These are phyloP conservation scores for Palythoa grandiflora DNA, from an alignment of 92 coral and sea anemone genomes.

Conservation along the genomic window DNA sequence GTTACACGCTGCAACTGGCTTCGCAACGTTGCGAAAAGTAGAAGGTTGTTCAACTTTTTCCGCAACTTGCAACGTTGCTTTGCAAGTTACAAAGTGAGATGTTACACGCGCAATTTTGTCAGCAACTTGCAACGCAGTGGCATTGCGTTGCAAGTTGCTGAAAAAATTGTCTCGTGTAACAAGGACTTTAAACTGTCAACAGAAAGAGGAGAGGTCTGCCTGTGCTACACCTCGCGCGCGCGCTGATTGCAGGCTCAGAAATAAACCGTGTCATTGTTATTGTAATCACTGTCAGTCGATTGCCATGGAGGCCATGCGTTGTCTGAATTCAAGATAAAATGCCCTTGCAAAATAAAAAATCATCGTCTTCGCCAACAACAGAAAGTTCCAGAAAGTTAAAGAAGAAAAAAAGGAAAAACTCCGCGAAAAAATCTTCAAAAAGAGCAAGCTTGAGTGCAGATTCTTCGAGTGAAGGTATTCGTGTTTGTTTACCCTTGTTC, in stretches of 20 bases:
- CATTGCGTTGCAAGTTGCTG: too few relatives aligned
- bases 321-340: conserved; percentile 56
- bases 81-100: too few relatives aligned
- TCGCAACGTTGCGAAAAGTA: too few relatives aligned
- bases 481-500: conserved; percentile 61
- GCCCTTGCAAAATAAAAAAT: conserved; percentile 80
- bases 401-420: conserved; percentile 79
- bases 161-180: too few relatives aligned
- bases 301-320: conserved; percentile 76
- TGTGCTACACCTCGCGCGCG: neutral
- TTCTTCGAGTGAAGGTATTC: conserved; percentile 78
- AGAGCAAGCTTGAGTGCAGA: conserved; percentile 66
- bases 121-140: too few relatives aligned
- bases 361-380: conserved; percentile 50
- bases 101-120: too few relatives aligned
- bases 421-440: conserved; percentile 50
- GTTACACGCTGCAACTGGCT: too few relatives aligned
- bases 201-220: too few relatives aligned
- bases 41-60: too few relatives aligned
- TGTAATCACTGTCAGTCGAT: conserved; percentile 31
- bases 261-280: conserved; percentile 16
- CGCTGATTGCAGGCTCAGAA: conserved; percentile 5
- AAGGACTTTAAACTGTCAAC: too few relatives aligned
- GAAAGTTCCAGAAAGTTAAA: conserved; percentile 71
- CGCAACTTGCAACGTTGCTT: too few relatives aligned